Evolutionary conservation across 1,140 invertebrate species (phyloP), one percentile per base, ranked within the genome.

Genomic region (Agrypnia vestita): DNA sequence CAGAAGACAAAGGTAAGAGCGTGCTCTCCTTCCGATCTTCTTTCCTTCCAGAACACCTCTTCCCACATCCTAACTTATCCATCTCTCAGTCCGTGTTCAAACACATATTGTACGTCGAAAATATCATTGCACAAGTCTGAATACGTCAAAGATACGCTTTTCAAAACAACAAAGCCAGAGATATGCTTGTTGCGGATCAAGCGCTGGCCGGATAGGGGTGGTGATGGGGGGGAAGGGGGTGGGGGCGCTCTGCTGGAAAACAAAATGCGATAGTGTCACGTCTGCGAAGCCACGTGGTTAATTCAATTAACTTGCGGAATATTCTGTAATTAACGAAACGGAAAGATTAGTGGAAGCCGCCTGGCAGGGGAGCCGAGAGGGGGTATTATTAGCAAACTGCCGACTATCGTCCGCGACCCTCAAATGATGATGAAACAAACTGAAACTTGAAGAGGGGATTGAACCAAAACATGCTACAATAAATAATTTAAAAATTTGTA

Each of bases 251-350:
- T 53, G 19, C 25, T 53, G 73, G 55, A 59, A 76, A 76, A 76
- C 49, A 47, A 44, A 59, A 76, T 53, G 53, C 64, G 76, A 77
- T 77, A 77, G 62, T 61, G 76, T 77, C 76, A 77, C 62, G 62
- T 67, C 62, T 77, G 76, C 44, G 59, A 44, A 49, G 61, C 67
- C 76, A 67, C 76, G 76, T 67, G 76, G 67, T 46, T 77, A 77
- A 77, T 69, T 51, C 76, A 77, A 77, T 77, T 77, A 77, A 53
- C 51, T 77, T 64, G 53, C 67, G 43, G 71, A 67, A 78, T 71
- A 77, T 77, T 77, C 61, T 77, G 76, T 67, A 51, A 53, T 51
- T 67, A 47, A 44, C 76, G 61, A 49, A 56, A 77, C 76, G 76
- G 76, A 77, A 77, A 77, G 76, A 77, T 77, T 67, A 64, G 72